Base-by-base conservation (phyloP, 2,113 vertebrate species). In the Mastomys natalensis region DNA sequence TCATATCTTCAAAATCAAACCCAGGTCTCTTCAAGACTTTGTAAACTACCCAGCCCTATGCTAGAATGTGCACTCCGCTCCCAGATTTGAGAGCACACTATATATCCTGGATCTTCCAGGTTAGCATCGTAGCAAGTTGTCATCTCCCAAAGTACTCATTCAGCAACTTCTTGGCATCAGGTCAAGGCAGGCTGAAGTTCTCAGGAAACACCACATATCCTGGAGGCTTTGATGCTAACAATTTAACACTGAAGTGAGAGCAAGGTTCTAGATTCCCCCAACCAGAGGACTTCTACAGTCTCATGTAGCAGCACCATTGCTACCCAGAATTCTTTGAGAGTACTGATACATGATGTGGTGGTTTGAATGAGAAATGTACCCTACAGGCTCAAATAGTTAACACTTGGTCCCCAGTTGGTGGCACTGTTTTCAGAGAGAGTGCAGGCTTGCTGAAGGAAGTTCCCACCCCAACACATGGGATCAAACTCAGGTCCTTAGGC, bases 1-100 rank as follows among this genome's bases (percentile, higher is more conserved):
- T 93, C 77, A 48, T 51, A 89, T 76, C 58, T 87, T 45, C 40
- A 80, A 88, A 95, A 34, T 73, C 68, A 78, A 95, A 73, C 45
- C 11, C 53, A 34, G 70, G 12, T 43, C 43, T 62, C 31, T 70
- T 13, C 12, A 45, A 80, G 80, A 60, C 8, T 55, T 74, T 48
- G 64, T 94, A 89, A 92, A 51, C 43, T n/a, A 51, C 17, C 29
- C 72, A 40, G 31, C 5, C 29, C 89, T 86, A 22, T 26, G 7
- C 13, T 31, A 43, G 64, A 58, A 53, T 68, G 66, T 72, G 68
- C 5, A 0, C n/a, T 77, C 34, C 26, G 29, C 13, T 64, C 45
- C 80, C 40, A 64, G 3, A 64, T 82, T 73, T 60, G 21, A n/a
- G 21, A 31, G 13, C 45, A 4, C 0, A 1, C 19, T 2, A 13